Conservation (phyloP, 2,888 invertebrate species). For the Sesia apiformis region DNA sequence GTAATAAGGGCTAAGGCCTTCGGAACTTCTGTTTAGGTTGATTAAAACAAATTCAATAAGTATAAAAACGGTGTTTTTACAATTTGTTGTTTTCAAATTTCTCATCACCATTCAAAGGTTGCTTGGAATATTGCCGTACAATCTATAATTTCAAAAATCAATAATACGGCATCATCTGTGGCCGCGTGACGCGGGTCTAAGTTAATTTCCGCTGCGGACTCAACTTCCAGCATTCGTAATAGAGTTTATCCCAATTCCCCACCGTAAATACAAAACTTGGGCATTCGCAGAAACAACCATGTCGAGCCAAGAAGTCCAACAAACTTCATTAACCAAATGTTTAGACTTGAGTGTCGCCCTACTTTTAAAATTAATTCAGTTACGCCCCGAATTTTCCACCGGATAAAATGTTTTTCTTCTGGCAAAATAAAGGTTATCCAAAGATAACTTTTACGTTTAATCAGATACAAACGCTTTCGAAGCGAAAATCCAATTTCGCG, state of each 20-base stretch:
- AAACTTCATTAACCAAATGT: slow-evolving; percentile 6
- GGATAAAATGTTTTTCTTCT: slow-evolving; percentile 3
- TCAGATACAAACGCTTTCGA: slow-evolving; percentile 3
- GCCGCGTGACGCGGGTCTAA: slow-evolving; percentile 38
- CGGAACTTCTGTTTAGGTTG: too few species aligned
- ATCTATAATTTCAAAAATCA: slow-evolving; percentile 9
- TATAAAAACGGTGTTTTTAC: too few species aligned
- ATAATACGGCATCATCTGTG: slow-evolving; percentile 22
- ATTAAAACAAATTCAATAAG: too few species aligned
- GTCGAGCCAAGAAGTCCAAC: slow-evolving; percentile 1
- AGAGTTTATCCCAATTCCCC: slow-evolving; percentile 33
- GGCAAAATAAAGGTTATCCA: slow-evolving; percentile 4
- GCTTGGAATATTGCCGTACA: too few species aligned
- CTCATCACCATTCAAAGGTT: too few species aligned
- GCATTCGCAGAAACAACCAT: slow-evolving; percentile 5
- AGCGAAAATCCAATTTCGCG: slow-evolving; percentile 5
- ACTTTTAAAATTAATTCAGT: slow-evolving; percentile 21
- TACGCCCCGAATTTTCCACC: slow-evolving; percentile 10
- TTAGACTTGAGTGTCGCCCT: slow-evolving; percentile 10
- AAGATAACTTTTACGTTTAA: slow-evolving; percentile 17
- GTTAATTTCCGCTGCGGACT: slow-evolving; percentile 48
- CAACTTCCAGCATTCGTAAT: slow-evolving; percentile 27
- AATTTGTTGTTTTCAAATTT: too few species aligned
- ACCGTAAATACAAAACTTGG: slow-evolving; percentile 24
- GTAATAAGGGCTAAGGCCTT: too few species aligned